phyloP scores from a whole-genome alignment of 2,888 invertebrate genomes.

The Melieria picta region DNA sequence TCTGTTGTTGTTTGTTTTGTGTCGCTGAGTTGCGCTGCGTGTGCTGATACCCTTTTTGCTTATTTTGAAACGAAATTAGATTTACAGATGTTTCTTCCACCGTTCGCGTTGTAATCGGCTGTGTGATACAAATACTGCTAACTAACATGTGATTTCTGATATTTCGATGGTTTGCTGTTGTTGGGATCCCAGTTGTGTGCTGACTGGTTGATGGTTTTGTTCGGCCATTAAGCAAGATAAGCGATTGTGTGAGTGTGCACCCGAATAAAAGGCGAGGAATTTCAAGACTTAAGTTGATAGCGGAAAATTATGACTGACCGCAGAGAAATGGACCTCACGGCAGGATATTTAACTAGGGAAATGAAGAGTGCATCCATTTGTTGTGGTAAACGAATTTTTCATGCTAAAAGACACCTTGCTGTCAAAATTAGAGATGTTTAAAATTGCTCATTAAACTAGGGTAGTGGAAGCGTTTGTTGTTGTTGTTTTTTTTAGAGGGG shows the following conservation, averaged over 20 bases:
- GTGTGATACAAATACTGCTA: background rate
- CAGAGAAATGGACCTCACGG: background rate
- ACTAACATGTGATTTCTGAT: background rate
- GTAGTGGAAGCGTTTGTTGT: conserved; percentile 46
- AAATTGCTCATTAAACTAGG: conserved; percentile 57
- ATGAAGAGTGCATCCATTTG: too few relatives aligned
- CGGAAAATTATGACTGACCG: conserved; percentile 4
- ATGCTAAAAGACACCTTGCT: conserved; percentile 34
- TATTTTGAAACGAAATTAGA: conserved; percentile 56
- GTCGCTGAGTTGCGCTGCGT: background rate
- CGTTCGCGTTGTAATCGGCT: background rate
- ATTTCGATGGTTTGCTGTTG: too few relatives aligned
- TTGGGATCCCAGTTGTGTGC: too few relatives aligned
- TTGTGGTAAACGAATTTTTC: too few relatives aligned
- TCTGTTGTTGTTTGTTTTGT: background rate
- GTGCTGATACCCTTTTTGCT: conserved; percentile 2
- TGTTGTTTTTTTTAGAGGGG: too few relatives aligned
- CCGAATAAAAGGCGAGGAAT: conserved; percentile 25
- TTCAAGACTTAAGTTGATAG: conserved; percentile 9
- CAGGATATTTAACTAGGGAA: too few relatives aligned
- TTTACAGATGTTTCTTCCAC: conserved; percentile 56
- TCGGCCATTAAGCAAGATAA: background rate
- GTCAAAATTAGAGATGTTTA: conserved; percentile 51
- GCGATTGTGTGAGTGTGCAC: background rate
- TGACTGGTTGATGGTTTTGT: too few relatives aligned